Conservation (phyloP, 2,797 vertebrate species). For the Lacerta bilineata region DNA sequence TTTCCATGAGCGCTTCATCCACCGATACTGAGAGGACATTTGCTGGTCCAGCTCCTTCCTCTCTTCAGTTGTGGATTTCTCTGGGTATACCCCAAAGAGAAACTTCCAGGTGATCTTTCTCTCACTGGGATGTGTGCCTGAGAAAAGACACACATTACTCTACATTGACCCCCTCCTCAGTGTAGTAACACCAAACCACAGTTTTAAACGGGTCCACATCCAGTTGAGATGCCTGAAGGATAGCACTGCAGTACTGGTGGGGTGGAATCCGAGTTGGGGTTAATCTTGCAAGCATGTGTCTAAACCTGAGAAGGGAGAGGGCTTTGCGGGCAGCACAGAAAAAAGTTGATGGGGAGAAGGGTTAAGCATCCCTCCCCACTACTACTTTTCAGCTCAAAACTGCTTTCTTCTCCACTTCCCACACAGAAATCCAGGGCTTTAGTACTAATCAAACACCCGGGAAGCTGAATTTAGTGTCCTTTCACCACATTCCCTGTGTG, state of each 20-base stretch:
- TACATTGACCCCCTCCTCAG: no score
- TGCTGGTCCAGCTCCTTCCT: conserved; percentile 82
- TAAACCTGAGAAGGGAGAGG: neutral
- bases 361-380: neutral
- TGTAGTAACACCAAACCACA: neutral
- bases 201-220: neutral
- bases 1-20: conserved; percentile 87
- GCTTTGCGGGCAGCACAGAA: neutral
- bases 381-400: neutral
- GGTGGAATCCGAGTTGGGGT: neutral
- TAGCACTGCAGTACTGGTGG: neutral
- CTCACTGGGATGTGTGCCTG: conserved; percentile 80
- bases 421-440: neutral
- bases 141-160: neutral
- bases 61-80: conserved; percentile 83
- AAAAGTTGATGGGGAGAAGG: neutral
- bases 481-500: neutral
- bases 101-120: conserved; percentile 85
- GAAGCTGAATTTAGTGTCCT: neutral
- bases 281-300: neutral
- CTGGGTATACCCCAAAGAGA: conserved; percentile 87
- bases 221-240: neutral
- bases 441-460: neutral
- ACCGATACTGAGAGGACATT: conserved; percentile 79
- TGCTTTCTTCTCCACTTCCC: neutral